Conservation (phyloP, 2,113 vertebrate species). For the Pelecanoides urinatrix region DNA sequence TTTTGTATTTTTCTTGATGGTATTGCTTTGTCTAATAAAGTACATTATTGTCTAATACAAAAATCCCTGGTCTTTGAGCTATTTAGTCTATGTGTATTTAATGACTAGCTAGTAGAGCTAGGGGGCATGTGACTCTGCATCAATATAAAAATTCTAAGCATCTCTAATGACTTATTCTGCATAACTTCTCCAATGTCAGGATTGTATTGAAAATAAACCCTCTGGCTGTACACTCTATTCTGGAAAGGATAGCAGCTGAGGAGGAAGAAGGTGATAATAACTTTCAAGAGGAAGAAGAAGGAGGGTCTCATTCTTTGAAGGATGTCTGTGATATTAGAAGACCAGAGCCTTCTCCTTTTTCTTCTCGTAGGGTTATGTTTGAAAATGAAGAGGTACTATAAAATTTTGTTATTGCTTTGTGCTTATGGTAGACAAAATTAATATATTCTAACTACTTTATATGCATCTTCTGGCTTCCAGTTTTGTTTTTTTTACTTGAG, state of each 20-base stretch:
- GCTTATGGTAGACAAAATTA: not conserved
- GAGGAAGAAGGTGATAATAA: conserved; percentile 88
- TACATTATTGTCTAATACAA: not conserved
- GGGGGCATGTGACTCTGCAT: not conserved
- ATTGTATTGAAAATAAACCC: conserved; percentile 94
- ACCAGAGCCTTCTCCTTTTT: conserved; percentile 95
- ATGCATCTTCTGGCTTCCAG: not conserved
- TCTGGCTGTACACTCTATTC: conserved; percentile 91
- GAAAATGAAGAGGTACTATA: conserved; percentile 93
- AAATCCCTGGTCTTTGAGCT: not conserved
- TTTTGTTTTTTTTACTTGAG: not conserved
- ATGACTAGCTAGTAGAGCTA: not conserved
- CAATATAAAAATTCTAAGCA: not conserved
- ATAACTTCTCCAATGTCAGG: conserved; percentile 69
- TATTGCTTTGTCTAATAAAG: not conserved
- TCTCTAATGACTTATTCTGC: conserved; percentile 10
- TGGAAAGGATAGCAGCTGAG: conserved; percentile 89
- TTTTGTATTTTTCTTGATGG: not conserved
- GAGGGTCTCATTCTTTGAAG: conserved; percentile 91
- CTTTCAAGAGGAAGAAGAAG: conserved; percentile 94
- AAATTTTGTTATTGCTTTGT: not conserved
- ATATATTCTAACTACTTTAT: not conserved
- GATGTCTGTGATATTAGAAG: conserved; percentile 95
- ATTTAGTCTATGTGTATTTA: not conserved
- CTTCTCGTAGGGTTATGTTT: conserved; percentile 97